Evolutionary conservation across 2,113 vertebrate genomes (phyloP), one percentile per base, ranked within the genome.

Genomic region (Felis catus): DNA sequence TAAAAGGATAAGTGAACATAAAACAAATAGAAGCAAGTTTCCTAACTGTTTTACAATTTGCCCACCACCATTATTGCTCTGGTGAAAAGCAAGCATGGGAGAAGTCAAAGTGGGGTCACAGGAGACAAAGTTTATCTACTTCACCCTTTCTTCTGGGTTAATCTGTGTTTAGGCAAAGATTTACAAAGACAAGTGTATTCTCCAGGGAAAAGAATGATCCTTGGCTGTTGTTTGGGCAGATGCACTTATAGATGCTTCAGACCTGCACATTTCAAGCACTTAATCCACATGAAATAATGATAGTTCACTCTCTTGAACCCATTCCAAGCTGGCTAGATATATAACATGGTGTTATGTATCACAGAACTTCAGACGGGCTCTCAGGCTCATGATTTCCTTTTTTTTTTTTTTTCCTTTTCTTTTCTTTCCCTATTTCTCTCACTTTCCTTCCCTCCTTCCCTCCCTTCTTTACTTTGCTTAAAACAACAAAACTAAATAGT

Each of bases 281-380:
- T 94, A 88, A 92, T 94, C 84, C 92, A 36, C 19, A 3, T 92
- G 87, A 92, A 97, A 94, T 81, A 87, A 39, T 84, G 92, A 71
- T 16, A 36, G 63, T 85, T 93, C 51, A 53, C 78, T 58, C 21
- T 80, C 31, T 65, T 85, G 86, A 83, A 83, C 74, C n/a, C 27
- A 51, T 68, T 87, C 83, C 97, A 86, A 71, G 70, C 19, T 53
- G 29, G 33, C 48, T 92, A 89, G 86, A 80, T 89, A 33, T 23
- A 85, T 68, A 18, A 31, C 58, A 51, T 21, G 85, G 51, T 80
- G 66, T 76, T 51, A 76, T 61, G 15, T 81, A 51, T 85, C 66
- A 66, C 58, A 85, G 93, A 87, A 66, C 70, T 88, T 87, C 76
- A 13, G 58, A 29, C 31, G 31, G 29, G 51, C 23, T 84, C 88